These are phyloP conservation scores for Leptoclinus maculatus DNA, from an alignment of 2,797 vertebrate genomes.

Conservation along the genomic window DNA sequence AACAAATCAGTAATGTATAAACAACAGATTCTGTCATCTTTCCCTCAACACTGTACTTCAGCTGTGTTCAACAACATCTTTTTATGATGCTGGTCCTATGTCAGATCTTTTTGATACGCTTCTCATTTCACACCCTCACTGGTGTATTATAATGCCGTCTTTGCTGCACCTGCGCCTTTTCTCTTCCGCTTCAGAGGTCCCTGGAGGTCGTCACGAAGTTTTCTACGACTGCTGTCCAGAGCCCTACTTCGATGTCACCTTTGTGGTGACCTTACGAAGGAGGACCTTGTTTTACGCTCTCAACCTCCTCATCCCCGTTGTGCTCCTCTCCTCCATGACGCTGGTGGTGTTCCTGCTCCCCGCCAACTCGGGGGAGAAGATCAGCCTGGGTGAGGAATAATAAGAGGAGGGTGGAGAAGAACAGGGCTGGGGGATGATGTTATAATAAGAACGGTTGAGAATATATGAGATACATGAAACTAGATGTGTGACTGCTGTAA, in stretches of 20 bases:
- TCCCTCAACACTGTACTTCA: not conserved
- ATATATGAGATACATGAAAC: constrained; percentile 4
- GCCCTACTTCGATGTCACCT: constrained; percentile 87
- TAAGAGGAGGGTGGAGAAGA: not conserved
- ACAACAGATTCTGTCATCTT: not conserved
- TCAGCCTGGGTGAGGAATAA: constrained; percentile 76
- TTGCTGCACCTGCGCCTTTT: not conserved
- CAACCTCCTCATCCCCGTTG: constrained; percentile 86
- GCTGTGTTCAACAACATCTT: not conserved
- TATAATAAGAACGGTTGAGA: not conserved
- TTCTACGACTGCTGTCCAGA: constrained; percentile 87
- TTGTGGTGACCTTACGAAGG: constrained; percentile 85
- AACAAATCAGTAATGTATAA: not conserved
- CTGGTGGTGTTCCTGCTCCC: constrained; percentile 85
- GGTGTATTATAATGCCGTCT: not conserved
- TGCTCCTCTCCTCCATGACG: constrained; percentile 88
- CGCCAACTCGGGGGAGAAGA: constrained; percentile 87
- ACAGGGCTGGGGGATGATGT: not conserved
- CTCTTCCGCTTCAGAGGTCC: constrained; percentile 75
- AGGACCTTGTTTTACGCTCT: constrained; percentile 87
- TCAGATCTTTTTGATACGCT: not conserved
- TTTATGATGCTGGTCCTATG: constrained; percentile 2
- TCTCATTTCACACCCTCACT: not conserved
- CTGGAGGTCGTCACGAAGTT: constrained; percentile 82
- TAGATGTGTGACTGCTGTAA: not conserved